These are phyloP conservation scores for Pseudomugil tenellus DNA, from an alignment of 2,797 vertebrate species.

Conservation along the genomic window DNA sequence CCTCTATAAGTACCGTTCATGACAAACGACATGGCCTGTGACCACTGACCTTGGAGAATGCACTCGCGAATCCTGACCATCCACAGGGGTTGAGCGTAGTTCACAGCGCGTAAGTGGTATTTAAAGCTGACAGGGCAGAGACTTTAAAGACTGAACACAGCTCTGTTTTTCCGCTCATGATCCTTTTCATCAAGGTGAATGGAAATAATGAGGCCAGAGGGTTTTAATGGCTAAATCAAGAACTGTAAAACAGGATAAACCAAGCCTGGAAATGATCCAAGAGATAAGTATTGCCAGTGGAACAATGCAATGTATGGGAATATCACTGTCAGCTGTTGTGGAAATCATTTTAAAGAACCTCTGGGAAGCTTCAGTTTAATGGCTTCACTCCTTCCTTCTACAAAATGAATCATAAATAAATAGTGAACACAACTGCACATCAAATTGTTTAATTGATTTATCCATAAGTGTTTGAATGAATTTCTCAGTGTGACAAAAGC, in stretches of 20 bases:
- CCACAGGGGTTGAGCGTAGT: slow-evolving; percentile 57
- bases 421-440: background rate
- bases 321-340: slow-evolving; percentile 32
- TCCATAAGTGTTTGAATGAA: background rate
- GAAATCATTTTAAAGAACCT: slow-evolving; percentile 27
- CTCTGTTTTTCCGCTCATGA: slow-evolving; percentile 70
- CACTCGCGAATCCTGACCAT: slow-evolving; percentile 40
- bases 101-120: slow-evolving; percentile 59
- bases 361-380: background rate
- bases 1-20: slow-evolving; percentile 49
- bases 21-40: slow-evolving; percentile 59
- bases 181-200: slow-evolving; percentile 70
- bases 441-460: background rate
- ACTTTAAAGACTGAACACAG: slow-evolving; percentile 62
- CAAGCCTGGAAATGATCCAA: slow-evolving; percentile 38
- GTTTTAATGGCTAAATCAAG: slow-evolving; percentile 56
- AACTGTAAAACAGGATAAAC: slow-evolving; percentile 54
- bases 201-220: slow-evolving; percentile 67
- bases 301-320: slow-evolving; percentile 13
- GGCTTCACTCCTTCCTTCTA: background rate
- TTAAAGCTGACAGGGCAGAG: slow-evolving; percentile 62
- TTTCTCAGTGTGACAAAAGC: no score
- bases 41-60: slow-evolving; percentile 59
- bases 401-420: background rate
- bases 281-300: slow-evolving; percentile 27